Conservation (phyloP, 2,797 vertebrate genomes). For the Nyctibius grandis region DNA sequence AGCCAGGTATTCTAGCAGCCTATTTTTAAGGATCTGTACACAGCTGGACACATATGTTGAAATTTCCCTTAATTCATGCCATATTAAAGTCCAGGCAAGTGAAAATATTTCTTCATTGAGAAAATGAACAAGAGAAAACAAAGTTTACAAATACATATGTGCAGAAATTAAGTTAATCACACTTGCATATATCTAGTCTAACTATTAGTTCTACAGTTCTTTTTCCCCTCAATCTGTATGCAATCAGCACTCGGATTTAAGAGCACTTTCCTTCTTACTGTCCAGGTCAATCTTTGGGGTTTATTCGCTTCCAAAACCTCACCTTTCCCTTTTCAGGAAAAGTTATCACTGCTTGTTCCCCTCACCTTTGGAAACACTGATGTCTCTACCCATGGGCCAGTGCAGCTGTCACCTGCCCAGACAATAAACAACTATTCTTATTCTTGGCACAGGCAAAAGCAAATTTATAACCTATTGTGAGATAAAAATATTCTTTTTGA, state of each 20-base stretch:
- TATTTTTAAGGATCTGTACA: neutral
- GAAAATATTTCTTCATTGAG: neutral
- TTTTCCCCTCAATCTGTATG: neutral
- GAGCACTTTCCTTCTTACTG: neutral
- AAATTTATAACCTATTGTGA: neutral
- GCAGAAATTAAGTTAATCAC: neutral
- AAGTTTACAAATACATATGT: neutral
- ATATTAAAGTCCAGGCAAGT: neutral
- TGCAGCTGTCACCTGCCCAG: neutral
- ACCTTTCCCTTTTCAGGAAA: neutral
- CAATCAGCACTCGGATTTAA: neutral
- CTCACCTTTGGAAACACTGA: neutral
- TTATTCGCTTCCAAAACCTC: neutral
- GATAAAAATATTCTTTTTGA: neutral
- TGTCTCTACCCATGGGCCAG: neutral
- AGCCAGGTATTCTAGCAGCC: neutral
- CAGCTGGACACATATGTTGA: neutral
- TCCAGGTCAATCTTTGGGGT: neutral
- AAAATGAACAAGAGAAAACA: neutral
- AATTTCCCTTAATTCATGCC: neutral
- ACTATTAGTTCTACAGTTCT: neutral
- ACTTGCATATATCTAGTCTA: neutral
- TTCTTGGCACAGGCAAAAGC: neutral
- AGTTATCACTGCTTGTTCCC: neutral
- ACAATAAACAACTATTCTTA: neutral